Conservation (phyloP, 2,797 vertebrate genomes). For the Squalus acanthias region DNA sequence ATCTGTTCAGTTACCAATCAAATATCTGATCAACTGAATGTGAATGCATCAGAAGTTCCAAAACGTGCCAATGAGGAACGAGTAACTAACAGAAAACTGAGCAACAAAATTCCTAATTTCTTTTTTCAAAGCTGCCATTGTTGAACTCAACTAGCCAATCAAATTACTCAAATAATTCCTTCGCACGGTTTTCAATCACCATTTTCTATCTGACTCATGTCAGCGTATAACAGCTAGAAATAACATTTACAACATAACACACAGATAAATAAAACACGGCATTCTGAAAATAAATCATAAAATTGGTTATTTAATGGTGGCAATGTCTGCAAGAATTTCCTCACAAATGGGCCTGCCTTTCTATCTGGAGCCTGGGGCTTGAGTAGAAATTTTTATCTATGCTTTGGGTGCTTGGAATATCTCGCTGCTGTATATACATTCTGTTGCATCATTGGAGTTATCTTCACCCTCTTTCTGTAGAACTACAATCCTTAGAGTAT, state of each 20-base stretch:
- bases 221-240: too few species aligned
- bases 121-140: too few species aligned
- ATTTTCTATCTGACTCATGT: background rate
- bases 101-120: too few species aligned
- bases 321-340: background rate
- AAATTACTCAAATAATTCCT: background rate
- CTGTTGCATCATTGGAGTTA: background rate
- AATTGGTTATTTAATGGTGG: background rate
- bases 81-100: background rate
- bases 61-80: background rate
- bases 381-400: background rate
- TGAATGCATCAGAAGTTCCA: background rate
- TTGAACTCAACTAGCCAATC: background rate
- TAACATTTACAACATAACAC: too few species aligned
- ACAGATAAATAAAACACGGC: too few species aligned
- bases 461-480: background rate
- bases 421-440: background rate
- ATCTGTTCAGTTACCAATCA: background rate
- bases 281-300: background rate
- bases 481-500: background rate
- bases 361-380: background rate
- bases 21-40: background rate
- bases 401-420: background rate
- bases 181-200: background rate
- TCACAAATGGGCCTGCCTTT: background rate